Evolutionary conservation across 2,888 invertebrate species (phyloP).

Genomic region (Baronia brevicornis): DNA sequence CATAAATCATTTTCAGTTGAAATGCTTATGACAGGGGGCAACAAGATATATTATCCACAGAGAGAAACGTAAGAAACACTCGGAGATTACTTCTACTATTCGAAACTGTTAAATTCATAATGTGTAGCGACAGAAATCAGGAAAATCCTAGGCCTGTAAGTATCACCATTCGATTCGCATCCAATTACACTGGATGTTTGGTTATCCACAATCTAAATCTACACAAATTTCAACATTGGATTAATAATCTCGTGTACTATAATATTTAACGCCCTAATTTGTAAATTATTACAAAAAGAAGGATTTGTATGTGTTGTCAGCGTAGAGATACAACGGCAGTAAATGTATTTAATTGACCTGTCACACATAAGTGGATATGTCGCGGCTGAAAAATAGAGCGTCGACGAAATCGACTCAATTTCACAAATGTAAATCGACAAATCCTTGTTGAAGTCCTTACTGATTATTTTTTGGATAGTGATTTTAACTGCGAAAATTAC

Average conservation of each 20-base stretch:
- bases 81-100: background rate
- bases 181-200: conserved; percentile 42
- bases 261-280: conserved; percentile 43
- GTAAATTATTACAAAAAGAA: conserved; percentile 53
- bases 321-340: conserved; percentile 28
- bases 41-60: no score
- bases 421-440: no score
- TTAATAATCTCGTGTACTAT: conserved; percentile 38
- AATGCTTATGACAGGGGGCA: no score
- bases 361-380: conserved; percentile 61
- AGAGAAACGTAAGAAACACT: background rate
- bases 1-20: no score
- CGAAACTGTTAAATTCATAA: background rate
- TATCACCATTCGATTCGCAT: conserved; percentile 37
- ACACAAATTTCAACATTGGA: conserved; percentile 64
- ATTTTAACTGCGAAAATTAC: no score
- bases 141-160: conserved; percentile 43
- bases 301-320: conserved; percentile 48
- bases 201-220: conserved; percentile 46
- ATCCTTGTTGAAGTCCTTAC: no score
- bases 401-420: conserved; percentile 1
- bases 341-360: conserved; percentile 54
- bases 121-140: background rate
- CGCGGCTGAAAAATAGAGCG: conserved; percentile 28
- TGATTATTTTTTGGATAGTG: no score